Percentiles rank a stretch among this genome's conserved stretches.
Evolutionary conservation across 2,888 invertebrate species (phyloP).

Genomic region (Stenoptilia bipunctidactyla): DNA sequence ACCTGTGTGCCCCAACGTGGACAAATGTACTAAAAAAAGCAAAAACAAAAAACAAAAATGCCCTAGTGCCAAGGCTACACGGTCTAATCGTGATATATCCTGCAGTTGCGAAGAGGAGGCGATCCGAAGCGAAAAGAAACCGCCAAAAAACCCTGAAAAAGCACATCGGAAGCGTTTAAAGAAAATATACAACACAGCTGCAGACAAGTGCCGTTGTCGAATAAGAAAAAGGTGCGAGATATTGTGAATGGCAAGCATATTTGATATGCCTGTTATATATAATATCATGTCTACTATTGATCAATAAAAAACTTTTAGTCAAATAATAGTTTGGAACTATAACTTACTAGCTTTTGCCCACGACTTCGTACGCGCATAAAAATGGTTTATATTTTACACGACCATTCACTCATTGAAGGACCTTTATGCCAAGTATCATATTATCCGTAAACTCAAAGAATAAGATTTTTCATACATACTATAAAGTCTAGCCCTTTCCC

Average conservation of each 20-base stretch:
- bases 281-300: neutral
- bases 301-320: neutral
- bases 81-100: neutral
- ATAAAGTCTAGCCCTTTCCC: too few species aligned
- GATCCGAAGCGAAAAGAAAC: neutral
- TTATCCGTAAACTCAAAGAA: too few species aligned
- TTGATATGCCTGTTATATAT: too few species aligned
- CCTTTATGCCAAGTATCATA: too few species aligned
- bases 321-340: neutral
- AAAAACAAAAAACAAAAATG: neutral
- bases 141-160: neutral
- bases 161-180: neutral
- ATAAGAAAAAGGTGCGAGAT: neutral
- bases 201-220: neutral
- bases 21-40: neutral
- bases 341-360: too few species aligned
- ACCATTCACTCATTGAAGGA: too few species aligned
- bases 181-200: neutral
- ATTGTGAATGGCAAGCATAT: too few species aligned
- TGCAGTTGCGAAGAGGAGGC: neutral
- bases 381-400: too few species aligned
- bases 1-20: neutral
- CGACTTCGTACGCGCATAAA: too few species aligned
- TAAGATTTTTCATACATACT: too few species aligned
- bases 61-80: neutral